Conservation (phyloP, 2,888 invertebrate genomes). For the Andricus curvator region DNA sequence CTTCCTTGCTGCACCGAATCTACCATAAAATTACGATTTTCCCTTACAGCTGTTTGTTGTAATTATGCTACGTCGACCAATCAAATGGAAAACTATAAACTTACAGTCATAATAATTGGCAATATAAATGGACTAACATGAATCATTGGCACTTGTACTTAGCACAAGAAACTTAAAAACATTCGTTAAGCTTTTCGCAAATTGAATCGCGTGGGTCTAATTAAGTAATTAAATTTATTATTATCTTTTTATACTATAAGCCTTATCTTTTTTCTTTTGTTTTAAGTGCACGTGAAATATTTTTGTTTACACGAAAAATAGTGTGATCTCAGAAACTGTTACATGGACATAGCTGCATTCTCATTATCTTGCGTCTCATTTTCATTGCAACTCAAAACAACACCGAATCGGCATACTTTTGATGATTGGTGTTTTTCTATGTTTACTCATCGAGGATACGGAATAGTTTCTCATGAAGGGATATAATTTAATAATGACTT, state of each 20-base stretch:
- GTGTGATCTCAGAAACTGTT: no score
- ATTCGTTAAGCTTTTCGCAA: not conserved
- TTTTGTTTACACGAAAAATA: not conserved
- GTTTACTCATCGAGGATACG: not conserved
- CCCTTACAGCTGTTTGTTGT: not conserved
- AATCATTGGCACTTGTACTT: not conserved
- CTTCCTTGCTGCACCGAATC: slow-evolving; percentile 5
- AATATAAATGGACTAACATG: not conserved
- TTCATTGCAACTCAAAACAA: no score
- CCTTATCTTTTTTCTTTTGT: not conserved
- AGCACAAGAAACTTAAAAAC: not conserved
- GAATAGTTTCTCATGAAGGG: not conserved
- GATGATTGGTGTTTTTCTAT: no score
- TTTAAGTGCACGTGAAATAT: not conserved
- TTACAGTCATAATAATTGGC: not conserved
- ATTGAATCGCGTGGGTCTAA: not conserved
- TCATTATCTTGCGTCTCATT: no score
- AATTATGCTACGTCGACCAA: not conserved
- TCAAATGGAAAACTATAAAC: slow-evolving; percentile 14
- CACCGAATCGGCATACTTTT: no score
- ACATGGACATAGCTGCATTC: no score
- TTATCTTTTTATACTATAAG: not conserved
- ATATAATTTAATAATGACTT: not conserved
- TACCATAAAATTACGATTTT: not conserved
- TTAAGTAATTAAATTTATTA: slow-evolving; percentile 9